Evolutionary conservation across 1,140 invertebrate species (phyloP).

Genomic region (Hestina assimilis): DNA sequence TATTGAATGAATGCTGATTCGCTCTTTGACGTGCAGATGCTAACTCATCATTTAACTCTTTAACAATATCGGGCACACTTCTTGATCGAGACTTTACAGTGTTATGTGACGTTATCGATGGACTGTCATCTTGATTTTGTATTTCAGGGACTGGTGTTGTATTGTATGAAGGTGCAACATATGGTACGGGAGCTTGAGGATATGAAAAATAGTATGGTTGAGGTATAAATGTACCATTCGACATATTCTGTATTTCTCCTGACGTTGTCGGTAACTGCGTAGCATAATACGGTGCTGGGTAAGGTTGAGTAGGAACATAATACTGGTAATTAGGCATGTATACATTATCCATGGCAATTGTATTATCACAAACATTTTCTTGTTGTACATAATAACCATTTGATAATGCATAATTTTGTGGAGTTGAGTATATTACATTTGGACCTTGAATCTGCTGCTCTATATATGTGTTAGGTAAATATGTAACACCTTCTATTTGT

Average conservation of each 20-base stretch:
- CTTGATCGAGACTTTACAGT: slow-evolving; percentile 77
- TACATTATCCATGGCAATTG: slow-evolving; percentile 49
- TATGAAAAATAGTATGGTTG: slow-evolving; percentile 67
- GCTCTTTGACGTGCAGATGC: slow-evolving; percentile 76
- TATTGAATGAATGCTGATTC: slow-evolving; percentile 63
- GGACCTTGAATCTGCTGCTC: slow-evolving; percentile 57
- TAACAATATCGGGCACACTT: slow-evolving; percentile 86
- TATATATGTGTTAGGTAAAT: slow-evolving; percentile 54
- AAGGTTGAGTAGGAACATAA: slow-evolving; percentile 54
- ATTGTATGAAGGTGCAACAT: slow-evolving; percentile 42
- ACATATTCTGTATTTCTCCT: slow-evolving; percentile 38
- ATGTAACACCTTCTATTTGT: slow-evolving; percentile 53
- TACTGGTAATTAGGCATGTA: slow-evolving; percentile 69
- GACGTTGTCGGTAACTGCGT: slow-evolving; percentile 43
- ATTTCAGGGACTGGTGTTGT: slow-evolving; percentile 33
- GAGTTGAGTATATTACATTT: slow-evolving; percentile 50
- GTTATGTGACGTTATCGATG: slow-evolving; percentile 44
- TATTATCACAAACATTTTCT: slow-evolving; percentile 53
- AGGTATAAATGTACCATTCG: slow-evolving; percentile 52
- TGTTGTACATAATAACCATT: slow-evolving; percentile 60
- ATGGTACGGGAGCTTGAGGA: slow-evolving; percentile 52
- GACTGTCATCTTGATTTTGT: slow-evolving; percentile 48
- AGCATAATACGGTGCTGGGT: slow-evolving; percentile 44
- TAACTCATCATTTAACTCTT: slow-evolving; percentile 84
- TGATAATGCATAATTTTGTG: slow-evolving; percentile 52